phyloP scores from a whole-genome alignment of 2,888 invertebrate genomes.

The Acanthopleura granulata region DNA sequence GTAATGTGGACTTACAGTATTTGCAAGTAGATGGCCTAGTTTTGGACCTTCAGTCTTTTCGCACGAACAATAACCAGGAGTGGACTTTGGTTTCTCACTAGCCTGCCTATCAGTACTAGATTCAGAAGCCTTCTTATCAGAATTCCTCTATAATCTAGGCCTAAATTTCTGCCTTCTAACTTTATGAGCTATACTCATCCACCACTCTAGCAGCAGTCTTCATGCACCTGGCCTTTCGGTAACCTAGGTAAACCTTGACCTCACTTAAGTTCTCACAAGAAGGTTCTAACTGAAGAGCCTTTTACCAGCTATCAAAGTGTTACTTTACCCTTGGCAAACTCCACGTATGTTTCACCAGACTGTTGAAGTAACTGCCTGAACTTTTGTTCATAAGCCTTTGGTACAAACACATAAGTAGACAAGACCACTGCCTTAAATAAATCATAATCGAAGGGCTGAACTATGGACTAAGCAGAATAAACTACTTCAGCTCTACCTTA shows the following conservation, averaged over 20 bases:
- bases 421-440: slow-evolving; percentile 17
- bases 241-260: not conserved
- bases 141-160: too few relatives aligned
- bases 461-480: slow-evolving; percentile 10
- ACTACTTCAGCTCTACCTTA: slow-evolving; percentile 20
- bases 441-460: slow-evolving; percentile 18
- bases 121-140: not conserved
- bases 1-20: too few relatives aligned
- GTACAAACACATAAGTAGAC: slow-evolving; percentile 26
- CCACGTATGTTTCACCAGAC: too few relatives aligned
- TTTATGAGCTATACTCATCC: not conserved
- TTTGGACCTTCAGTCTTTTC: not conserved
- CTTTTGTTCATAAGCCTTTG: slow-evolving; percentile 24
- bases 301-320: slow-evolving; percentile 21
- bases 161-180: not conserved
- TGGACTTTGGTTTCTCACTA: not conserved
- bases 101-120: too few relatives aligned
- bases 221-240: not conserved
- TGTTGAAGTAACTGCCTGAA: slow-evolving; percentile 13
- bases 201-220: not conserved
- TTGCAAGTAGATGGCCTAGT: too few relatives aligned
- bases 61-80: not conserved
- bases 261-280: slow-evolving; percentile 9
- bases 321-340: slow-evolving; percentile 24
- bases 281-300: slow-evolving; percentile 3